Evolutionary conservation across 2,113 vertebrate genomes (phyloP), one percentile per base, ranked within the genome.

Genomic region (Chlorodrepanis virens): DNA sequence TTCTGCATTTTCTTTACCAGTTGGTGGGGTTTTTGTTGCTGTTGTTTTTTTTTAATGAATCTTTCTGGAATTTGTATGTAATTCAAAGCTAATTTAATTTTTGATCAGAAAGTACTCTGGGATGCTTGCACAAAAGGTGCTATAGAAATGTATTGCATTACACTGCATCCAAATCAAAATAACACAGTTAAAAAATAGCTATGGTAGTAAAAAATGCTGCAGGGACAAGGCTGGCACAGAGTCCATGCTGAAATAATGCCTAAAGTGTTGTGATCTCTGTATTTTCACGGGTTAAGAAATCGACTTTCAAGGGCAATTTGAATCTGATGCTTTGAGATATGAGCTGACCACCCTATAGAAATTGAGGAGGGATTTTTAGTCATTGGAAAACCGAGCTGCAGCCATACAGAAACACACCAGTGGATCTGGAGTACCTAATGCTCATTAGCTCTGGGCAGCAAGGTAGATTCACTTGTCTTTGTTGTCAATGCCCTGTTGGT

Each of bases 61-160:
- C 23, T 83, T 77, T 96, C 61, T 83, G 45, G 70, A 87, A 90
- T 93, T 85, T 80, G 11, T 68, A 45, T 60, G 37, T 28, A 75
- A 56, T 87, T 87, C 79, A 86, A 56, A 77, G 60, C 40, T 89
- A 89, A 75, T 92, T 94, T 40, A 40, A 40, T 40, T 40, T 40
- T 86, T 81, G 68, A 94, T 88, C 75, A 78, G 56, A 93, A 96
- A 86, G 52, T 53, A 52, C 37, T 81, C 64, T 81, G 47, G 75
- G 71, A 81, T 68, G 28, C 76, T 78, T 83, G 76, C 60, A 76
- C 59, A 81, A 71, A 94, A 94, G 69, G 72, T 92, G 47, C 23
- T 75, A 23, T n/a, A 75, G 68, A 90, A 91, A 35, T 74, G 11
- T 22, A 70, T 29, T 77, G 70, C 12, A 35, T 29, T 71, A 57